A percentile compares a stretch with the other conserved stretches of the same genome.
These are phyloP conservation scores for Phymanthus crucifer DNA, from an alignment of 92 coral and sea anemone species.

Conservation along the genomic window DNA sequence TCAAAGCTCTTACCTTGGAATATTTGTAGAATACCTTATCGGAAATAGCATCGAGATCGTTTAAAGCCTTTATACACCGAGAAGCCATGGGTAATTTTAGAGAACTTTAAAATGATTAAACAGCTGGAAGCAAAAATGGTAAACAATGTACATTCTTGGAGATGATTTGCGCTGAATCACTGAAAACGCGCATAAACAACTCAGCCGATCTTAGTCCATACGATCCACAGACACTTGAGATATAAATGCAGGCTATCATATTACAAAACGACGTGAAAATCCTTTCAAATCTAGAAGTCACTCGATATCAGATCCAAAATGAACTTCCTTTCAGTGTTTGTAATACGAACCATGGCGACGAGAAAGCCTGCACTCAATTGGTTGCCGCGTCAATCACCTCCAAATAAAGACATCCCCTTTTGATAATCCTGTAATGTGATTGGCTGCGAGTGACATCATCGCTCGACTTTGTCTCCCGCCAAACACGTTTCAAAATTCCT, in stretches of 20 bases:
- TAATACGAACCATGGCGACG: slow-evolving; percentile 67
- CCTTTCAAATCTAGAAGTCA: slow-evolving; percentile 31
- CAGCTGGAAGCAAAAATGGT: neutral
- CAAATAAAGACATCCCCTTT: slow-evolving; percentile 61
- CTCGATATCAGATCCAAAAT: slow-evolving; percentile 11
- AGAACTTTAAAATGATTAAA: neutral
- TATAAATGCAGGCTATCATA: neutral
- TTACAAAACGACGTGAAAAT: slow-evolving; percentile 17
- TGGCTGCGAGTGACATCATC: slow-evolving; percentile 78
- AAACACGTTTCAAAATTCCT: slow-evolving; percentile 71
- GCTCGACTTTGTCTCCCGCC: slow-evolving; percentile 59
- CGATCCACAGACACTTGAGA: neutral
- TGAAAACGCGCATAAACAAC: neutral
- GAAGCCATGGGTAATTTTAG: slow-evolving; percentile 61
- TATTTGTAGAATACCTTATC: slow-evolving; percentile 66
- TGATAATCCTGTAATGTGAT: slow-evolving; percentile 51
- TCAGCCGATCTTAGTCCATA: neutral
- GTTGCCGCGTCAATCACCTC: slow-evolving; percentile 39
- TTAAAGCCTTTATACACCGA: slow-evolving; percentile 77
- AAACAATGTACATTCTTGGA: neutral
- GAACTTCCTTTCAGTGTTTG: slow-evolving; percentile 12
- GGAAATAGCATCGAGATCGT: slow-evolving; percentile 78
- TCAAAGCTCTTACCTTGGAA: slow-evolving; percentile 43
- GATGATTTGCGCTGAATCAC: neutral
- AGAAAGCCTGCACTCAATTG: slow-evolving; percentile 35